Evolutionary conservation across 2,113 vertebrate genomes (phyloP), one percentile per base, ranked within the genome.

Genomic region (Oreochromis aureus): DNA sequence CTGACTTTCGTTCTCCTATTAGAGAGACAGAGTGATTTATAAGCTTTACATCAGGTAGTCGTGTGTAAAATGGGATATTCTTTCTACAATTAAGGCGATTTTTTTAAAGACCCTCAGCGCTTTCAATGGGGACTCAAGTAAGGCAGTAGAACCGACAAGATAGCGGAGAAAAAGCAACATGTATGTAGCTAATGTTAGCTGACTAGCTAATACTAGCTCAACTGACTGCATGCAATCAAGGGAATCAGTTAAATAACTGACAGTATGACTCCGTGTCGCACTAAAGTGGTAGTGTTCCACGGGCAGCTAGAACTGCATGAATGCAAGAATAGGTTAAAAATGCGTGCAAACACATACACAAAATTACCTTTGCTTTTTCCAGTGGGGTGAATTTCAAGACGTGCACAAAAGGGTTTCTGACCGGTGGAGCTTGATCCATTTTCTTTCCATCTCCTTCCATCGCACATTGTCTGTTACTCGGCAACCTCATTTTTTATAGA

Each of bases 361-460:
- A 22, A 51, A 94, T 96, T 96, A 98, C 98, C 98, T 98, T 97
- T 93, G 97, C 96, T 92, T 98, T 98, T 90, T 97, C 96, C 91
- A 97, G 85, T 51, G 96, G 92, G 91, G 95, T 95, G 89, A 97
- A 95, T 91, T 96, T 97, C 93, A 98, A 95, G 92, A 97, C 96
- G 93, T 98, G 97, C 91, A 97, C 97, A 95, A 98, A 98, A 27
- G 98, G 98, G 95, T 98, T 98, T 91, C 96, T 96, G 90, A 97
- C 92, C 46, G 97, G 97, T 56, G 97, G 97, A 80, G 96, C 96
- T 86, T 96, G 96, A 89, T 96, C 97, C 93, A 95, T 96, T 83
- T 96, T 96, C 86, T 96, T 95, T 10, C 95, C 96, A 83, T 96
- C 96, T 73, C 93, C 95, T 90, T 96, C 97, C 84, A 88, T 83